phyloP scores from a whole-genome alignment of 2,888 invertebrate genomes.

The Watsonalla cultraria region DNA sequence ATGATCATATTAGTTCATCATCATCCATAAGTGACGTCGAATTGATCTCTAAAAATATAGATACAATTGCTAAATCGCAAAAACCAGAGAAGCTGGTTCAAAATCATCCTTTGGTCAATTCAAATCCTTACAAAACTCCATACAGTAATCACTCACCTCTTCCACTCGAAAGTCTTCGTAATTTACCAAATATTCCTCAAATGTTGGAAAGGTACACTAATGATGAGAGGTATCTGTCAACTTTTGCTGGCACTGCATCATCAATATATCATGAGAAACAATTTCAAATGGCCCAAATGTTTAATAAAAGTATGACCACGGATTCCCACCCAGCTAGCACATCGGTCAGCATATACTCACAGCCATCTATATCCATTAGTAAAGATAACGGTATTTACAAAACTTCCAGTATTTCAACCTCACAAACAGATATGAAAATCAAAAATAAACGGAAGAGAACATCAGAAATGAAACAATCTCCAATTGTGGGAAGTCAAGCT shows the following conservation, averaged over 20 bases:
- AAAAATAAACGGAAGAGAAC: conserved; percentile 61
- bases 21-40: conserved; percentile 42
- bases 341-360: conserved; percentile 56
- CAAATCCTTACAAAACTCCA: conserved; percentile 63
- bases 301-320: conserved; percentile 67
- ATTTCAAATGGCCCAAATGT: conserved; percentile 80
- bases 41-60: conserved; percentile 45
- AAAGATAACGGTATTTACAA: conserved; percentile 61
- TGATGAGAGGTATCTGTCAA: conserved; percentile 76
- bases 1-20: conserved; percentile 43
- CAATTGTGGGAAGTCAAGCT: conserved; percentile 56
- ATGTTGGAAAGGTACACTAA: conserved; percentile 79
- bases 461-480: conserved; percentile 46
- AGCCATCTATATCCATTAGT: conserved; percentile 47
- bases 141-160: conserved; percentile 57
- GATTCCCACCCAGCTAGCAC: conserved; percentile 53
- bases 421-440: conserved; percentile 47
- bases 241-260: conserved; percentile 60
- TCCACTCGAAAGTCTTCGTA: conserved; percentile 74
- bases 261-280: conserved; percentile 79
- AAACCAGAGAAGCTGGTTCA: conserved; percentile 60
- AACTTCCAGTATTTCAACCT: conserved; percentile 31
- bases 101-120: conserved; percentile 55
- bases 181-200: conserved; percentile 78
- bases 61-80: conserved; percentile 48